Conservation (phyloP, 2,113 vertebrate species). For the Dipodomys stephensi region DNA sequence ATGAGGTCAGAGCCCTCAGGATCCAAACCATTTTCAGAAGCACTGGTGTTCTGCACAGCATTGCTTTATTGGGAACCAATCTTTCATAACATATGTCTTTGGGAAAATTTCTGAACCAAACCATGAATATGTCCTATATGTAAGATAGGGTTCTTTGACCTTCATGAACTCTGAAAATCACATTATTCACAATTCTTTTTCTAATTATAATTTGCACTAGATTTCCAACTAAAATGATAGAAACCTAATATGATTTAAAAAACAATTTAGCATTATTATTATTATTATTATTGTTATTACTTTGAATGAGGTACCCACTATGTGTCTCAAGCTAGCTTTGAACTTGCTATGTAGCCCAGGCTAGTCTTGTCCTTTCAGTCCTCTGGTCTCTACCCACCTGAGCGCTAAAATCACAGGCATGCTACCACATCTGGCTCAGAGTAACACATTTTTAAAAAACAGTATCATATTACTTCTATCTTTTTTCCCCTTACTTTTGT, state of each 20-base stretch:
- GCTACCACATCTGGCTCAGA: neutral
- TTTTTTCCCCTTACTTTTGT: neutral
- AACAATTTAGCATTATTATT: too few species aligned
- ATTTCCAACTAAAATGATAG: neutral
- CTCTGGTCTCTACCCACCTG: too few species aligned
- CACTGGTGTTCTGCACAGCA: too few species aligned
- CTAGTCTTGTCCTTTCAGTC: too few species aligned
- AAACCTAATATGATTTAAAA: neutral
- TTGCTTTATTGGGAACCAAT: neutral
- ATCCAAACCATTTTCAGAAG: neutral
- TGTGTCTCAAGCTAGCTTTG: too few species aligned
- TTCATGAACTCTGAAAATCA: neutral
- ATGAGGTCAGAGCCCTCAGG: neutral
- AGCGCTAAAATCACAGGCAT: too few species aligned
- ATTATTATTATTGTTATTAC: too few species aligned
- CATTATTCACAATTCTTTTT: slow-evolving; percentile 29
- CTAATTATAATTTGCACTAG: neutral
- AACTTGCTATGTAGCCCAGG: too few species aligned
- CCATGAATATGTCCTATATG: neutral
- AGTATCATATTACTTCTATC: neutral
- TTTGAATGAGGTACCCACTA: too few species aligned
- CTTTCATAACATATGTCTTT: neutral
- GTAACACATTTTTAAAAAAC: neutral
- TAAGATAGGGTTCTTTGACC: neutral
- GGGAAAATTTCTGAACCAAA: neutral